Conservation (phyloP, 2,113 vertebrate species). For the rat (Rattus norvegicus) region GRCr8 NC_086024.1:136342001-136342500, state of each 20-base stretch:
- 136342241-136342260: not conserved
- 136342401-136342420: not conserved
- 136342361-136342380: not conserved
- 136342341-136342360: not conserved
- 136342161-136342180: not conserved
- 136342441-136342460: too few species aligned
- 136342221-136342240: not conserved
- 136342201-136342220: not conserved
- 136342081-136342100: not conserved
- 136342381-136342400: not conserved
- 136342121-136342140: not conserved
- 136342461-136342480: not conserved
- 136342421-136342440: rapidly evolving
- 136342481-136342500: not conserved
- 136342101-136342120: not conserved
- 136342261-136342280: not conserved
- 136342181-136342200: not conserved
- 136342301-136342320: not conserved
- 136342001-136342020: not conserved
- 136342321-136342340: not conserved
- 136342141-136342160: not conserved
- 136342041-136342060: not conserved
- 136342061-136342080: not conserved
- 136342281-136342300: not conserved
- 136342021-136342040: not conserved